A percentile compares a stretch with the other conserved stretches of the same genome.
phyloP scores from a whole-genome alignment of 2,113 vertebrate genomes.

The Lepus europaeus region DNA sequence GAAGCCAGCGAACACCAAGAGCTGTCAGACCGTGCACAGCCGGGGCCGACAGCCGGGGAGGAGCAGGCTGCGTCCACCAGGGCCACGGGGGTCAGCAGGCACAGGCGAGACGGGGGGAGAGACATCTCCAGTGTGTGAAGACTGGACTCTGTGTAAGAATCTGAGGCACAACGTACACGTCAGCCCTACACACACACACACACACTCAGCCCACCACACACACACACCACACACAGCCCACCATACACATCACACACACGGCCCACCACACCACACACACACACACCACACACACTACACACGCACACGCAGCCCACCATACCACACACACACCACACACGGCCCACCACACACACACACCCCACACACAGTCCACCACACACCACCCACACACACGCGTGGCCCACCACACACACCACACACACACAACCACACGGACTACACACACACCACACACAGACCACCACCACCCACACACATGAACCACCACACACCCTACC shows the following conservation, averaged over 20 bases:
- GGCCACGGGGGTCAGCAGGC: not conserved
- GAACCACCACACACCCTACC: not conserved
- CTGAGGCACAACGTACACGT: no score
- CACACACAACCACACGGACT: no score
- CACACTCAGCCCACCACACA: not conserved
- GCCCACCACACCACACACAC: no score
- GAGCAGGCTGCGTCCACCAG: accelerated
- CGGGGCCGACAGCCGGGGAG: not conserved
- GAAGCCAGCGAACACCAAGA: no score
- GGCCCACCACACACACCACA: not conserved
- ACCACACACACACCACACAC: no score
- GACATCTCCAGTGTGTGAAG: not conserved
- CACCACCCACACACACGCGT: not conserved
- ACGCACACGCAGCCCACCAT: no score
- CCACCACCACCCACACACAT: not conserved
- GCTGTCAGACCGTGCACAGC: no score
- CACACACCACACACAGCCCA: not conserved
- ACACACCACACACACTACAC: no score
- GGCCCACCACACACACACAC: no score
- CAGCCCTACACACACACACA: not conserved
- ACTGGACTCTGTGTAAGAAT: not conserved
- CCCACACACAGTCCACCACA: no score
- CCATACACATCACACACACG: no score
- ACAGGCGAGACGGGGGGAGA: no score
- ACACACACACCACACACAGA: constrained; percentile 27